These are phyloP conservation scores for Scaptomyza tumidula DNA, from an alignment of 2,888 invertebrate species.

Conservation along the genomic window DNA sequence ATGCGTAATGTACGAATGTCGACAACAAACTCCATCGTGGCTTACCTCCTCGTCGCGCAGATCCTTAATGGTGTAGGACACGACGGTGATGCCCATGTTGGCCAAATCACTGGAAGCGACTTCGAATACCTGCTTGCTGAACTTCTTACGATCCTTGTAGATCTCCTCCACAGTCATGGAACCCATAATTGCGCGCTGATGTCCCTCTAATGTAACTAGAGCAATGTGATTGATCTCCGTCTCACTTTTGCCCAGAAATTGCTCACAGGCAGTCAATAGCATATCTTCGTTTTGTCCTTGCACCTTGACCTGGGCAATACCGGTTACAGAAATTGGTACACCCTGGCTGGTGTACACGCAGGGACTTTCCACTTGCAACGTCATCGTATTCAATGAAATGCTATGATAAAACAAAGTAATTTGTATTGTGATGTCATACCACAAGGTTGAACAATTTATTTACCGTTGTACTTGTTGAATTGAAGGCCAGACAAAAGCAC, in stretches of 20 bases:
- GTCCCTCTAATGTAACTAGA: constrained; percentile 95
- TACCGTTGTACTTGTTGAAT: constrained; percentile 93
- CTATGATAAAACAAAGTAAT: constrained; percentile 84
- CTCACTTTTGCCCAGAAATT: constrained; percentile 95
- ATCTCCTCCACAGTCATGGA: constrained; percentile 99
- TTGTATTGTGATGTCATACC: constrained; percentile 21
- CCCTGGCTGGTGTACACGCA: constrained; percentile 98
- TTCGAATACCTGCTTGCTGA: constrained; percentile 97
- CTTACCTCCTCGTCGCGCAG: constrained; percentile 97
- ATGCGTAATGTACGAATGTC: neutral
- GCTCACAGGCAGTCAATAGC: constrained; percentile 94
- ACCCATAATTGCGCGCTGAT: constrained; percentile 98
- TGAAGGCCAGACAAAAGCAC: constrained; percentile 98
- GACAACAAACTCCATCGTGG: constrained; percentile 24
- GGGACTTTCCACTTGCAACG: constrained; percentile 96
- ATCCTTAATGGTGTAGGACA: constrained; percentile 97
- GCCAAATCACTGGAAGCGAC: constrained; percentile 97
- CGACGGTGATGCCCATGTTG: constrained; percentile 98
- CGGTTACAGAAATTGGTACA: constrained; percentile 98
- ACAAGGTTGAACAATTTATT: constrained; percentile 38
- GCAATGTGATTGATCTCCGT: constrained; percentile 96
- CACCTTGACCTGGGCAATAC: constrained; percentile 97
- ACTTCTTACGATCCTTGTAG: constrained; percentile 97
- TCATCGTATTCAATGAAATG: constrained; percentile 98
- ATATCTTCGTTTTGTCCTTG: constrained; percentile 91